Evolutionary conservation across 2,888 invertebrate genomes (phyloP).

Genomic region (Drosophila colorata): DNA sequence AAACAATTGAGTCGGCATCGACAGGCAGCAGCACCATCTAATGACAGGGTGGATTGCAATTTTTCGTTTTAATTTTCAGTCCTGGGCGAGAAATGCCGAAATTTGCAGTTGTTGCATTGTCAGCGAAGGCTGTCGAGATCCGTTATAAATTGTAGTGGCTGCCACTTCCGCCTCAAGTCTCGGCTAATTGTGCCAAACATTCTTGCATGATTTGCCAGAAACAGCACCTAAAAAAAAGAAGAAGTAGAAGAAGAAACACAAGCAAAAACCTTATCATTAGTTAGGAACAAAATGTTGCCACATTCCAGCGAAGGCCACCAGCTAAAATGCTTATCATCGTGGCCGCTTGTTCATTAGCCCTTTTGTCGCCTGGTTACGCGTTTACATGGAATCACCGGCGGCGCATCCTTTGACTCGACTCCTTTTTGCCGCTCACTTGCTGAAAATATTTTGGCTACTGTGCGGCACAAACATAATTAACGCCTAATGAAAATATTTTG

Average conservation of each 20-base stretch:
- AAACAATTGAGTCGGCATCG: conserved; percentile 64
- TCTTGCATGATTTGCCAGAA: conserved; percentile 42
- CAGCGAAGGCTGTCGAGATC: conserved; percentile 34
- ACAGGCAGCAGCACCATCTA: conserved; percentile 50
- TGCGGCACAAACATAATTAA: conserved; percentile 68
- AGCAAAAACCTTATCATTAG: conserved; percentile 18
- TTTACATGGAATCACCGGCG: conserved; percentile 51
- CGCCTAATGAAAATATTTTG: conserved; percentile 71
- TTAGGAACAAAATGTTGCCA: conserved; percentile 17
- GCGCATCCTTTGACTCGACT: conserved; percentile 40
- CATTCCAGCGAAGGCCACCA: conserved; percentile 44
- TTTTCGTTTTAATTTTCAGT: conserved; percentile 51
- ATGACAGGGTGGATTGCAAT: conserved; percentile 78
- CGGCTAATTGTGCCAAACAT: conserved; percentile 48
- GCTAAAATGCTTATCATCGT: conserved; percentile 60
- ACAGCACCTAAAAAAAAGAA: not conserved
- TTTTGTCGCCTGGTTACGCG: conserved; percentile 50
- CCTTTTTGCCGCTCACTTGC: too few relatives aligned
- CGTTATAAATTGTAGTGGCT: conserved; percentile 66
- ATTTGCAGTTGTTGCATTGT: conserved; percentile 59
- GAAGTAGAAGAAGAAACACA: not conserved
- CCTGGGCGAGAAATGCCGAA: conserved; percentile 30
- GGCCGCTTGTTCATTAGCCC: conserved; percentile 39
- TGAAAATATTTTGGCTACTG: conserved; percentile 68
- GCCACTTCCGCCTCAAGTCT: conserved; percentile 44